phyloP scores from a whole-genome alignment of 1,140 invertebrate species.

The Drosophila willistoni region DNA sequence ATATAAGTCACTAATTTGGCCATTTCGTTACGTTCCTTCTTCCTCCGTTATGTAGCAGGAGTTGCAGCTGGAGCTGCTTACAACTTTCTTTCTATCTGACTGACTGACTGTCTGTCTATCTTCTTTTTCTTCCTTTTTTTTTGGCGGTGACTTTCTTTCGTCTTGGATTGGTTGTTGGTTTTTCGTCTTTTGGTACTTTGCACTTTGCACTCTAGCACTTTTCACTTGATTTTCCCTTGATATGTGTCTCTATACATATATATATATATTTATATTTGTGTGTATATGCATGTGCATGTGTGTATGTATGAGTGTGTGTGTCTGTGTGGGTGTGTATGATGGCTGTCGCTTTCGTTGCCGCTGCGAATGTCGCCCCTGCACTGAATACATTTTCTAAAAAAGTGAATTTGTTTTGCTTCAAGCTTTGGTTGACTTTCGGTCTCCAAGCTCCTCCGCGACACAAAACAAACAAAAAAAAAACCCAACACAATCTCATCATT shows the following conservation, averaged over 20 bases:
- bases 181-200: slow-evolving; percentile 36
- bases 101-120: not conserved
- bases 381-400: slow-evolving; percentile 79
- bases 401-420: slow-evolving; percentile 62
- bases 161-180: slow-evolving; percentile 1
- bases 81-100: slow-evolving; percentile 12
- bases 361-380: slow-evolving; percentile 81
- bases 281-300: not conserved
- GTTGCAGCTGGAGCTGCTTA: not conserved
- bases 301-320: slow-evolving; percentile 12
- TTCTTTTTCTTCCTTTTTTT: too few species aligned
- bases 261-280: not conserved
- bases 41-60: not conserved
- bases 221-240: slow-evolving; percentile 20
- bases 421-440: slow-evolving; percentile 20
- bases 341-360: slow-evolving; percentile 78
- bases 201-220: slow-evolving; percentile 40
- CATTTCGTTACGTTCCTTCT: slow-evolving; percentile 44
- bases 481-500: slow-evolving; percentile 4
- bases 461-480: slow-evolving; percentile 6
- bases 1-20: slow-evolving; percentile 79
- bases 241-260: not conserved
- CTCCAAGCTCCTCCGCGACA: slow-evolving; percentile 27
- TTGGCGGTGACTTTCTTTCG: not conserved
- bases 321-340: slow-evolving; percentile 44